Evolutionary conservation across 2,888 invertebrate species (phyloP).

Genomic region (Acleris sparsana): DNA sequence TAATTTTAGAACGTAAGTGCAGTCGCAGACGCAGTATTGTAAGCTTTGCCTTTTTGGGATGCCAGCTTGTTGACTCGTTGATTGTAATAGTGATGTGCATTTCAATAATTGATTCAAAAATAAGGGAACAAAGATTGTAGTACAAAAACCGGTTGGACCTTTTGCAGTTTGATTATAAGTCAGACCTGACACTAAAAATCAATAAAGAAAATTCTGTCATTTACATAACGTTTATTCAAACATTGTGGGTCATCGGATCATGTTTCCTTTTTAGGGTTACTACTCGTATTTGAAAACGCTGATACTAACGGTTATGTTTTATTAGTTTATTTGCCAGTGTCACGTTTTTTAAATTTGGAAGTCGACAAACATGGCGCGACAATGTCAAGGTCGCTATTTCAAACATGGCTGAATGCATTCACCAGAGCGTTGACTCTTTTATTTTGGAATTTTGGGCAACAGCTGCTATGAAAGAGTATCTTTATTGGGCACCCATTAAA

Average conservation of each 20-base stretch:
- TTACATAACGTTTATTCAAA: too few species aligned
- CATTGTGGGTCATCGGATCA: too few species aligned
- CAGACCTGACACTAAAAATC: too few species aligned
- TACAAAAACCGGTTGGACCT: too few species aligned
- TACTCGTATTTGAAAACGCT: too few species aligned
- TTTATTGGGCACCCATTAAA: constrained; percentile 29
- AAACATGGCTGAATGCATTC: constrained; percentile 35
- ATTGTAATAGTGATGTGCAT: background rate
- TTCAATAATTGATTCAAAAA: background rate
- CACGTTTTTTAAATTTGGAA: constrained; percentile 23
- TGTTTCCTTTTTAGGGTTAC: too few species aligned
- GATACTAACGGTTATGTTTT: too few species aligned
- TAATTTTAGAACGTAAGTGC: constrained; percentile 54
- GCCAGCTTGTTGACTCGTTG: constrained; percentile 30
- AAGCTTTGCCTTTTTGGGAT: constrained; percentile 53
- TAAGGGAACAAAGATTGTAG: too few species aligned
- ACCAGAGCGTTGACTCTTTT: constrained; percentile 46
- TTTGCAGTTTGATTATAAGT: too few species aligned
- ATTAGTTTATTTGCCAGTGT: background rate
- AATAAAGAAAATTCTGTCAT: too few species aligned
- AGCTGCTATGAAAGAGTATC: constrained; percentile 42
- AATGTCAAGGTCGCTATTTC: constrained; percentile 67
- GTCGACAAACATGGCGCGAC: constrained; percentile 38
- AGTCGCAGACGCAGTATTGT: constrained; percentile 45
- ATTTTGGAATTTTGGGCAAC: constrained; percentile 50